Conservation (phyloP, 2,113 vertebrate species). For the Coptodon bakossiorum region DNA sequence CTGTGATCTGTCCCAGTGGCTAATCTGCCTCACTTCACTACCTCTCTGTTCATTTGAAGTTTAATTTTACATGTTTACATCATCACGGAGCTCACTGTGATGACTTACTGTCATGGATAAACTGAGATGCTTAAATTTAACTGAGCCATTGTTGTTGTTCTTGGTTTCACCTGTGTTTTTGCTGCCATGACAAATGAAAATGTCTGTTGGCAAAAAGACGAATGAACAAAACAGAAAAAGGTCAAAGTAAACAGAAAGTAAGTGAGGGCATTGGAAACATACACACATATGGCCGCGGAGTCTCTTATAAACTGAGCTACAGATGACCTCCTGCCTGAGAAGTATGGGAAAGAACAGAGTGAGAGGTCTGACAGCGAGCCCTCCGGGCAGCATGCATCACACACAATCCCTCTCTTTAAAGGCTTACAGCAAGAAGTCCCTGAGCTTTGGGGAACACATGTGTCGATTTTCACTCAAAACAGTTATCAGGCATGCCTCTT, state of each 20-base stretch:
- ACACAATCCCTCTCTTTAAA: slow-evolving; percentile 47
- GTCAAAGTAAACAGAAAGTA: not conserved
- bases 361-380: not conserved
- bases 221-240: not conserved
- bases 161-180: slow-evolving; percentile 10
- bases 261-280: not conserved
- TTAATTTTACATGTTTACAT: not conserved
- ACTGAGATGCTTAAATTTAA: not conserved
- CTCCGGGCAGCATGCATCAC: slow-evolving; percentile 37
- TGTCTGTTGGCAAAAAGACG: not conserved
- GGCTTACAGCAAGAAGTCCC: slow-evolving; percentile 41
- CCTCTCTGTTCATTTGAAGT: not conserved
- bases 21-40: not conserved
- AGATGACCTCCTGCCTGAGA: not conserved
- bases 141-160: not conserved
- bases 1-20: not conserved
- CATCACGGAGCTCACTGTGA: not conserved
- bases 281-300: not conserved
- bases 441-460: slow-evolving; percentile 45
- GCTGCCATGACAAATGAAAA: not conserved
- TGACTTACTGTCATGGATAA: not conserved
- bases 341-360: slow-evolving; percentile 12
- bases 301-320: not conserved
- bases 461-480: slow-evolving; percentile 39
- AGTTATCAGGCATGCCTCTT: not conserved